phyloP scores from a whole-genome alignment of 2,888 invertebrate genomes.

The Neelides folsomi region DNA sequence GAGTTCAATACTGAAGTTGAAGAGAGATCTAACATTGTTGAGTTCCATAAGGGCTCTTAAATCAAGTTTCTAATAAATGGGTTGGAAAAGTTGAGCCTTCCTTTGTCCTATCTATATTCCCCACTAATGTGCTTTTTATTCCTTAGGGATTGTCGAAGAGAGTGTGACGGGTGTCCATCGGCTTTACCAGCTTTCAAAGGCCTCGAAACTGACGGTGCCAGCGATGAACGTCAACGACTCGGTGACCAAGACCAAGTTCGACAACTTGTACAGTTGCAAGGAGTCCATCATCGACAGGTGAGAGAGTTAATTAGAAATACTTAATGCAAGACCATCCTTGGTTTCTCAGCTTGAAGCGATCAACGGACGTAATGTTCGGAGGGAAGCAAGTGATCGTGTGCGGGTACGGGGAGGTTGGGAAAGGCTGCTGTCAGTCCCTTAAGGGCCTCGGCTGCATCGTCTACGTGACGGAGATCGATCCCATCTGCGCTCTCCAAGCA shows the following conservation, averaged over 20 bases:
- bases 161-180: slow-evolving; percentile 97
- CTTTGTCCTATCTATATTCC: no score
- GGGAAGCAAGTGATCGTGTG: slow-evolving; percentile 93
- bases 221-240: slow-evolving; percentile 99
- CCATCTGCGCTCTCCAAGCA: slow-evolving; percentile 92
- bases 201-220: slow-evolving; percentile 82
- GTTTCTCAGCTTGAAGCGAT: slow-evolving; percentile 59
- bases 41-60: no score
- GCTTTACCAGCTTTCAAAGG: slow-evolving; percentile 86
- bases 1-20: no score
- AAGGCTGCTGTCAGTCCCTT: slow-evolving; percentile 88
- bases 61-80: no score
- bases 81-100: no score
- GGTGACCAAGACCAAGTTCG: slow-evolving; percentile 95
- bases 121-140: no score
- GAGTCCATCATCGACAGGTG: slow-evolving; percentile 77
- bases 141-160: slow-evolving; percentile 83
- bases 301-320: slow-evolving; percentile 1
- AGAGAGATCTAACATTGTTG: no score
- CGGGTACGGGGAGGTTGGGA: slow-evolving; percentile 94
- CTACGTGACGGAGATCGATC: slow-evolving; percentile 88
- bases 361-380: slow-evolving; percentile 93
- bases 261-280: slow-evolving; percentile 90
- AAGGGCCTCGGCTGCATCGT: slow-evolving; percentile 90
- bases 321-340: background rate